phyloP scores from a whole-genome alignment of 2,113 vertebrate genomes.

The Heterotis niloticus region DNA sequence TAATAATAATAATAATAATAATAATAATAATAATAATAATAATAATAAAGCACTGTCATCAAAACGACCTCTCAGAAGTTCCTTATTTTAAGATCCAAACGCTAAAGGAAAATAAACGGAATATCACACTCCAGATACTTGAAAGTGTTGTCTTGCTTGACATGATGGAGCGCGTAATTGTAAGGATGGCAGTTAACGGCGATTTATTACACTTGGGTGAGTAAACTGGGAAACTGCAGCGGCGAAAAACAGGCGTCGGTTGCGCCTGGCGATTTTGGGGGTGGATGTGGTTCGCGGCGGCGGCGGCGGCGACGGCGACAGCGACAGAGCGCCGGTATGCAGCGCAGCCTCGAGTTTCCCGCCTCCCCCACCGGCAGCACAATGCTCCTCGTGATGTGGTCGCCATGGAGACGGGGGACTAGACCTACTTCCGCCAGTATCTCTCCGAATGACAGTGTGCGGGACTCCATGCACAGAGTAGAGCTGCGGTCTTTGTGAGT shows the following conservation, averaged over 20 bases:
- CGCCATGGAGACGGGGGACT: conserved; percentile 26
- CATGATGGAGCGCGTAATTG: too few species aligned
- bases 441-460: conserved; percentile 18
- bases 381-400: conserved; percentile 27
- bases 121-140: too few species aligned
- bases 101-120: too few species aligned
- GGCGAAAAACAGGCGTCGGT: not conserved
- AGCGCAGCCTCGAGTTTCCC: conserved; percentile 30
- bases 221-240: not conserved
- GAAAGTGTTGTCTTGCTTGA: too few species aligned
- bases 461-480: conserved; percentile 27
- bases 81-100: too few species aligned
- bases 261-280: not conserved
- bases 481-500: conserved; percentile 22
- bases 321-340: conserved; percentile 10
- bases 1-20: too few species aligned
- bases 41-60: too few species aligned
- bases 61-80: too few species aligned
- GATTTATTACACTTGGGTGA: too few species aligned
- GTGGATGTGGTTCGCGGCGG: too few species aligned
- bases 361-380: conserved; percentile 28
- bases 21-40: too few species aligned
- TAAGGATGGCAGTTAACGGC: too few species aligned
- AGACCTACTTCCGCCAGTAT: conserved; percentile 30
- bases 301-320: conserved; percentile 9